Conservation (phyloP, 1,140 invertebrate species). For the Drosophila pseudoananassae region DNA sequence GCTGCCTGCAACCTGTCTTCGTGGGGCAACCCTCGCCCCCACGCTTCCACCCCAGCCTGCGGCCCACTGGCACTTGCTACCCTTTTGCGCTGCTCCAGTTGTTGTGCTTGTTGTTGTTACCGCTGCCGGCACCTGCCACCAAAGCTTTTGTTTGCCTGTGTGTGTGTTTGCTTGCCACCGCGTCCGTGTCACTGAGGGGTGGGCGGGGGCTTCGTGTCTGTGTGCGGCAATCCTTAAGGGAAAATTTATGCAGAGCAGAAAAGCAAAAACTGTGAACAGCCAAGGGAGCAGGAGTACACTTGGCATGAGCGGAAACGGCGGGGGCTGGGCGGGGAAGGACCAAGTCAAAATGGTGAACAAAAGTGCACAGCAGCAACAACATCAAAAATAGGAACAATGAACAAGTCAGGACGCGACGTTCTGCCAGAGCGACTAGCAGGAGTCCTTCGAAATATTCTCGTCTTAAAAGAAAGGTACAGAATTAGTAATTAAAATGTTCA, state of each 20-base stretch:
- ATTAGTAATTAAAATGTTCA: background rate
- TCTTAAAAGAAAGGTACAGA: background rate
- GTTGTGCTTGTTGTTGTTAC: conserved; percentile 8
- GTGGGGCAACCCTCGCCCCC: background rate
- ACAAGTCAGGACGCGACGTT: conserved; percentile 18
- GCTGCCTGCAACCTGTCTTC: conserved; percentile 61
- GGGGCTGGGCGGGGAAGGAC: conserved; percentile 4
- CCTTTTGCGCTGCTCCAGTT: conserved; percentile 12
- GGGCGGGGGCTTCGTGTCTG: background rate
- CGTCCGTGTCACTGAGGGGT: background rate
- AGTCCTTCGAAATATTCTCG: background rate
- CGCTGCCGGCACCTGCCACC: conserved; percentile 45
- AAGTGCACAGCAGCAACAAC: conserved; percentile 59
- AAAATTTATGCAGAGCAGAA: conserved; percentile 76
- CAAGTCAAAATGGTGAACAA: conserved; percentile 72
- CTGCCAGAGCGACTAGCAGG: conserved; percentile 2
- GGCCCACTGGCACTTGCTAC: conserved; percentile 64
- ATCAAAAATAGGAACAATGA: conserved; percentile 48
- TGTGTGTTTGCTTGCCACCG: conserved; percentile 19
- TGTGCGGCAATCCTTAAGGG: conserved; percentile 73
- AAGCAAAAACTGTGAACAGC: conserved; percentile 39
- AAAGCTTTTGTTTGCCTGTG: conserved; percentile 48
- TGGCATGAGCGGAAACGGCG: background rate
- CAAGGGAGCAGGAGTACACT: conserved; percentile 19
- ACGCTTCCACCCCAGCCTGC: conserved; percentile 21